Conservation (phyloP, 2,888 invertebrate genomes). For the Oegoconia quadripuncta region DNA sequence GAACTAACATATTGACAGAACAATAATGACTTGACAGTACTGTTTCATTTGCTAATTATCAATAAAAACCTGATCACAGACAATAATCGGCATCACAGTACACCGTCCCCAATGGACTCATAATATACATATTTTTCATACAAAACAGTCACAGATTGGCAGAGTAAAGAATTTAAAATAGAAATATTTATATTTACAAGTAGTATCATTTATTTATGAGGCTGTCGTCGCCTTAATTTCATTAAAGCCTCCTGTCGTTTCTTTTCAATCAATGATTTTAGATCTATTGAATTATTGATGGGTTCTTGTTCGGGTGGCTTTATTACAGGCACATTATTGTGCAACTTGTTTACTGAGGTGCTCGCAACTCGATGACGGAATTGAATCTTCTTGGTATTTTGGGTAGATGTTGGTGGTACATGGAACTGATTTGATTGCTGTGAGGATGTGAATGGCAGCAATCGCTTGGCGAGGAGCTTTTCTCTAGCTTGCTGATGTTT, state of each 20-base stretch:
- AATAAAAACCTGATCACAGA: no score
- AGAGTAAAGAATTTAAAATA: no score
- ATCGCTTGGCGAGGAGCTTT: constrained; percentile 75
- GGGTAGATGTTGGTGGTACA: constrained; percentile 18
- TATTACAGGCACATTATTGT: constrained; percentile 17
- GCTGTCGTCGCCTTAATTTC: constrained; percentile 58
- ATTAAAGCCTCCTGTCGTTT: constrained; percentile 70
- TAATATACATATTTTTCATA: no score
- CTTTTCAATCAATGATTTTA: constrained; percentile 62
- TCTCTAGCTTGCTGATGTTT: constrained; percentile 81
- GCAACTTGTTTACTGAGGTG: constrained; percentile 16
- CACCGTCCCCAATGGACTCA: no score
- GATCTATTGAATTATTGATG: constrained; percentile 27
- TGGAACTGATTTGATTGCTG: constrained; percentile 30
- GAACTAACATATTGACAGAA: no score
- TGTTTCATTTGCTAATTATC: no score
- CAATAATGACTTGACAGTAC: no score
- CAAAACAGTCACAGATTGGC: no score
- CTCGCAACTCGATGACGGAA: constrained; percentile 50
- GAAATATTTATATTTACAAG: no score
- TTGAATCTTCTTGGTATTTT: constrained; percentile 30
- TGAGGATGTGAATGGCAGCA: constrained; percentile 57
- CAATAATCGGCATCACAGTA: no score
- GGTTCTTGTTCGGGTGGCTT: constrained; percentile 15
- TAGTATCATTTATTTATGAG: constrained; percentile 27